A percentile compares a stretch with the other conserved stretches of the same genome.
These are phyloP conservation scores for Andricus grossulariae DNA, from an alignment of 1,140 invertebrate genomes.

Conservation along the genomic window DNA sequence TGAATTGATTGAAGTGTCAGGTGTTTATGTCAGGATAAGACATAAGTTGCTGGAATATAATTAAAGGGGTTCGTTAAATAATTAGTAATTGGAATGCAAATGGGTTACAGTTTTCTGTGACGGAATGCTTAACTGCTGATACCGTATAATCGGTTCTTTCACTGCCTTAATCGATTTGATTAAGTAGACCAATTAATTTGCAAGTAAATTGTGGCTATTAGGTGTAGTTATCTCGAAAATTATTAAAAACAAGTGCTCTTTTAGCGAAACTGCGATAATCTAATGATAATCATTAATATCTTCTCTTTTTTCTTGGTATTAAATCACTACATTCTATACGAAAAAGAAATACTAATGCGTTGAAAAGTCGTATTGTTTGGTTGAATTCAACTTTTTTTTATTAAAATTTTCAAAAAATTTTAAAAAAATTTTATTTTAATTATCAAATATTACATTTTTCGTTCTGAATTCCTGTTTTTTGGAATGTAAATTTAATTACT, in stretches of 20 bases:
- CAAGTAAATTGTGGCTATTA: constrained; percentile 1
- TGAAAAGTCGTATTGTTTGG: too few relatives aligned
- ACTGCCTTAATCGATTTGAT: constrained; percentile 5
- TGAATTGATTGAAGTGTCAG: not conserved
- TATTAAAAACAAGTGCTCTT: not conserved
- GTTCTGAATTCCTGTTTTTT: too few relatives aligned
- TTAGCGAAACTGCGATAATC: not conserved
- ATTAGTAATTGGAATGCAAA: constrained; percentile 12
- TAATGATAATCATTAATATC: too few relatives aligned
- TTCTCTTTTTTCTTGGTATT: too few relatives aligned
- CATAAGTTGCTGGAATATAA: not conserved
- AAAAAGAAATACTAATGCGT: too few relatives aligned
- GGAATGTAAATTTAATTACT: too few relatives aligned
- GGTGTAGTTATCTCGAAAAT: not conserved
- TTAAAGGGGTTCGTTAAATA: not conserved
- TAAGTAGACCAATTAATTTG: constrained; percentile 1
- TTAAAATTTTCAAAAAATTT: too few relatives aligned
- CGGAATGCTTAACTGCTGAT: not conserved
- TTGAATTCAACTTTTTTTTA: too few relatives aligned
- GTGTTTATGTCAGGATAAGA: not conserved
- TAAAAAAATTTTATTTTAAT: too few relatives aligned
- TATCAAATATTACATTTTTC: too few relatives aligned
- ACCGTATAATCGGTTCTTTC: not conserved
- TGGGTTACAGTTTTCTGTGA: not conserved
- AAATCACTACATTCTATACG: too few relatives aligned